Base-by-base conservation (phyloP, 2,797 vertebrate species). In the Lacerta viridis region DNA sequence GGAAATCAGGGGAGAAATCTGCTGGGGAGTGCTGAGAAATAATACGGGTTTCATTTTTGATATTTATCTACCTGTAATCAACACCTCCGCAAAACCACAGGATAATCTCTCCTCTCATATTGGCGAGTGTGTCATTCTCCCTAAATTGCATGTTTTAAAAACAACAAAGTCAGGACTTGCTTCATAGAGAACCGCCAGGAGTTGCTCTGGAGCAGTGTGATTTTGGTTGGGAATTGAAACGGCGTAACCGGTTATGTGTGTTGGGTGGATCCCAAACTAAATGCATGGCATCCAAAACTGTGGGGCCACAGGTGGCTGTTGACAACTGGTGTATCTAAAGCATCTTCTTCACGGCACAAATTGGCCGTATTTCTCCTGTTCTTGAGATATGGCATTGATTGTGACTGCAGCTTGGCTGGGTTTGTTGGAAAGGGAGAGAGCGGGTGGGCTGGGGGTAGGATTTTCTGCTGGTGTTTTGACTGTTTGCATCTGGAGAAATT, bases 181-280 rank as follows among this genome's bases (percentile, higher is more conserved):
- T 96, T 97, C 95, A 96, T 92, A 95, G 93, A 92, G 93, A 96
- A 92, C 95, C 90, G 91, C 94, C 95, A 87, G 87, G 93, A 95
- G 94, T 93, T 93, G 93, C 93, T 90, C 90, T 85, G 76, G 91
- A 87, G 90, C 89, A 87, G 78, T 93, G 91, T 92, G 92, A 89
- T 94, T 94, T 95, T 64, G 17, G 93, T 93, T 93, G 94, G 94
- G 93, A 91, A 91, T 86, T 78, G 93, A 95, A 93, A 95, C 92
- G 88, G 93, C 87, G 92, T 93, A 96, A 93, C 96, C 92, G 95
- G 96, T 96, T 97, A 97, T 97, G 90, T 93, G 92, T 96, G 95
- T 95, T 95, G 96, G 95, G 95, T 93, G 93, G 95, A 83, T 96
- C 94, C 92, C 95, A 84, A 84, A 92, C 90, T 93, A 90, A 96